A percentile compares a stretch with the other conserved stretches of the same genome.
phyloP scores from a whole-genome alignment of 2,113 vertebrate species.

The Bufo bufo region DNA sequence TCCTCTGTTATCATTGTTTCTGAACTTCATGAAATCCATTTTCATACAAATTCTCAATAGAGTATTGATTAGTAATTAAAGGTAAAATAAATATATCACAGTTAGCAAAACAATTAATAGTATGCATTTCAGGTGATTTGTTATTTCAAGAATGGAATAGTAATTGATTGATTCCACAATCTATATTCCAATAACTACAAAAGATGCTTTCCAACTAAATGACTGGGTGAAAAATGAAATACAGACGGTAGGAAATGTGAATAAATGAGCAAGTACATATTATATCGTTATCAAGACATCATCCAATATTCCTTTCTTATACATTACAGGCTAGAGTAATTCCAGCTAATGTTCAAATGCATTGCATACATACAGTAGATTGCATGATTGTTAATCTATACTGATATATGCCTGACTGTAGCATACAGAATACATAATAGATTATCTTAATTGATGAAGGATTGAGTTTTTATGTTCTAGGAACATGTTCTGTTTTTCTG shows the following conservation, averaged over 20 bases:
- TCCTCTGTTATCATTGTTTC: neutral
- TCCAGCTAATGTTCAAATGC: neutral
- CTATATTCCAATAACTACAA: conserved; percentile 33
- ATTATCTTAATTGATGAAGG: neutral
- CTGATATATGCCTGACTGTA: neutral
- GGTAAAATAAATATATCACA: neutral
- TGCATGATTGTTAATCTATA: neutral
- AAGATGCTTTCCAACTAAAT: conserved; percentile 33
- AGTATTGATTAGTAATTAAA: conserved; percentile 32
- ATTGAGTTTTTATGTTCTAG: no score
- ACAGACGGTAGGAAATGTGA: neutral
- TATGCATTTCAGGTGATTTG: conserved; percentile 5
- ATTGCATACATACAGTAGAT: neutral
- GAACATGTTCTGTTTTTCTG: no score
- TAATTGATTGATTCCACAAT: conserved; percentile 9
- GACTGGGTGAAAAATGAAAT: conserved; percentile 17
- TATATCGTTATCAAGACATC: neutral
- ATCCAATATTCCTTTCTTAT: neutral
- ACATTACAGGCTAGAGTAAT: neutral
- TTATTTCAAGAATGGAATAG: conserved; percentile 35
- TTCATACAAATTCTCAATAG: neutral
- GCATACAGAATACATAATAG: neutral
- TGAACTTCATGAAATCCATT: neutral
- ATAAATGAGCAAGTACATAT: neutral
- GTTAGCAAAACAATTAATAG: neutral